Base-by-base conservation (phyloP, 2,113 vertebrate species). In the Pelecanus crispus region DNA sequence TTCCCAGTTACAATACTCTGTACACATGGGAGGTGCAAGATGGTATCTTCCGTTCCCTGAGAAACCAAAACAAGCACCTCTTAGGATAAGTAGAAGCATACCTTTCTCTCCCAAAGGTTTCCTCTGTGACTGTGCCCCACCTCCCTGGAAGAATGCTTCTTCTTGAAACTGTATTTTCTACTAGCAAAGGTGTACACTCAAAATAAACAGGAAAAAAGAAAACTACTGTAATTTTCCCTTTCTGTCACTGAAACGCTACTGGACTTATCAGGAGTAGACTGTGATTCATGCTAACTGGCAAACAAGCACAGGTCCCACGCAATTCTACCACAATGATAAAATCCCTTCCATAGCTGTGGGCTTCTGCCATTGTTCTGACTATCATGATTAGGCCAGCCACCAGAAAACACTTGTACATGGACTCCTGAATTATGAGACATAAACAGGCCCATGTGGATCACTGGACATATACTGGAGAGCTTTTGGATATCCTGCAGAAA, bases 271-370 rank as follows among this genome's bases (percentile, higher is more conserved):
- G 75, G 62, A 93, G 47, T 11, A 94, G 94, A 70, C 67, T 79
- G 61, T 97, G 95, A 97, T 93, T 94, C 94, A 95, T 68, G 17
- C 62, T 80, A 68, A 52, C 74, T 88, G 85, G 94, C 85, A 95
- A 94, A 66, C 61, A 87, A 25, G 8, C 81, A 86, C 2, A 19
- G 31, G 40, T 71, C 70, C 77, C 71, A 75, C 0, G 10, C 62
- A 82, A 65, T 25, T 31, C 74, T 40, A 34, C 52, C 1, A 24
- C 47, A 80, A 56, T 40, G 62, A 88, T 70, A 85, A 92, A 94
- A 92, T 83, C 50, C 45, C 58, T 83, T 80, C 40, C 53, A 32
- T 21, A 78, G 66, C 67, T 77, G 75, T 81, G 71, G 71, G 81
- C 65, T 95, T 83, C 88, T 80, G 74, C 65, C 45, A 40, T 50